phyloP scores from a whole-genome alignment of 2,797 vertebrate genomes.

The Characodon lateralis region DNA sequence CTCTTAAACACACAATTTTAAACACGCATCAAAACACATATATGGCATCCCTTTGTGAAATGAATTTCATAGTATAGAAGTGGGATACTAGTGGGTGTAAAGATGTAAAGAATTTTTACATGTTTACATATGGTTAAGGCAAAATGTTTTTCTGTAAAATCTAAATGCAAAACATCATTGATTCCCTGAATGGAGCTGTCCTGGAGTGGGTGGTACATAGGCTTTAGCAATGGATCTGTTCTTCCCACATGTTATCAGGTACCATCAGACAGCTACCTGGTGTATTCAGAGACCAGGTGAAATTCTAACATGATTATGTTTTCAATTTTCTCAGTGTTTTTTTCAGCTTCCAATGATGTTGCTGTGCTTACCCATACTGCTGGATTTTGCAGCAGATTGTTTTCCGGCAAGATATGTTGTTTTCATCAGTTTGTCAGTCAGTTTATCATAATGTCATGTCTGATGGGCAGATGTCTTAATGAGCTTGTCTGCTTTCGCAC shows the following conservation, averaged over 20 bases:
- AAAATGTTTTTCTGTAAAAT: conserved; percentile 5
- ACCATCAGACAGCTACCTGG: not conserved
- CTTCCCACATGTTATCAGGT: not conserved
- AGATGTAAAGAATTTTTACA: conserved; percentile 34
- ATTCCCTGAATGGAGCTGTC: not conserved
- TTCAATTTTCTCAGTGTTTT: not conserved
- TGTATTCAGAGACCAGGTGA: not conserved
- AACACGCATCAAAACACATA: conserved; percentile 14
- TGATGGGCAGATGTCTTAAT: not conserved
- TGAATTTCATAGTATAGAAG: conserved; percentile 38
- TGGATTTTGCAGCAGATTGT: not conserved
- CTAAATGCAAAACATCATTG: not conserved
- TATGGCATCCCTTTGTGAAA: conserved; percentile 36
- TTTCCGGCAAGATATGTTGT: not conserved
- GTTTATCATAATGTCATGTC: not conserved
- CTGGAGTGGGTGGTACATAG: not conserved
- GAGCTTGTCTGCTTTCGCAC: not conserved
- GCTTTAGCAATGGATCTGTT: not conserved
- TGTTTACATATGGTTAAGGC: conserved; percentile 10
- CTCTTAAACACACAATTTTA: conserved; percentile 27
- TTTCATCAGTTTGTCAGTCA: not conserved
- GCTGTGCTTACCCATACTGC: not conserved
- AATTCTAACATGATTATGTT: not conserved
- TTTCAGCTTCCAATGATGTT: not conserved
- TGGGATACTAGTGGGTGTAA: conserved; percentile 64